Evolutionary conservation across 2,113 vertebrate genomes (phyloP).

Genomic region (Ciconia maguari): DNA sequence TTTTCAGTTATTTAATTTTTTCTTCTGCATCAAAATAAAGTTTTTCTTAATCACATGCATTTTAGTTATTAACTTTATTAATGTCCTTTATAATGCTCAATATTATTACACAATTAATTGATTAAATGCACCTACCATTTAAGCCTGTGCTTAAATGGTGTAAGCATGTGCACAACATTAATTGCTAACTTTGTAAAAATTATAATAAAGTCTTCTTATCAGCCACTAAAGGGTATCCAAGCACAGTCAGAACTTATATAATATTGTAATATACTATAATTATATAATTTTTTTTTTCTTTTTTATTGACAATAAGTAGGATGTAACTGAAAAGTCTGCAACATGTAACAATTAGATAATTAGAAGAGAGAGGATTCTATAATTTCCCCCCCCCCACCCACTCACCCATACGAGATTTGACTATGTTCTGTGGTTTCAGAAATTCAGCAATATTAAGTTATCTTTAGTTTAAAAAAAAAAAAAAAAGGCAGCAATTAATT

Average conservation of each 20-base stretch:
- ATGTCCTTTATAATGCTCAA: background rate
- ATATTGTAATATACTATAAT: background rate
- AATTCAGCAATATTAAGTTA: background rate
- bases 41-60: background rate
- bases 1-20: background rate
- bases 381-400: too few relatives aligned
- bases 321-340: background rate
- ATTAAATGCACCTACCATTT: background rate
- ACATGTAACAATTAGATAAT: background rate
- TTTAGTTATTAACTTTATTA: background rate
- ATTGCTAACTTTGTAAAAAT: background rate
- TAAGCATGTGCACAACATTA: background rate
- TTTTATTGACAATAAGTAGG: background rate
- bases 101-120: background rate
- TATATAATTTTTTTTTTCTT: background rate
- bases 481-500: background rate
- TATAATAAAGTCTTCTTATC: background rate
- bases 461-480: background rate
- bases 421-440: background rate
- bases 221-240: background rate
- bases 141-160: background rate
- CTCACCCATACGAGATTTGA: fast-evolving
- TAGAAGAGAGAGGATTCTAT: background rate
- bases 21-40: background rate
- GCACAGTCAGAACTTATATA: background rate